Conservation (phyloP, 2,113 vertebrate genomes). For the Eulemur rufifrons region DNA sequence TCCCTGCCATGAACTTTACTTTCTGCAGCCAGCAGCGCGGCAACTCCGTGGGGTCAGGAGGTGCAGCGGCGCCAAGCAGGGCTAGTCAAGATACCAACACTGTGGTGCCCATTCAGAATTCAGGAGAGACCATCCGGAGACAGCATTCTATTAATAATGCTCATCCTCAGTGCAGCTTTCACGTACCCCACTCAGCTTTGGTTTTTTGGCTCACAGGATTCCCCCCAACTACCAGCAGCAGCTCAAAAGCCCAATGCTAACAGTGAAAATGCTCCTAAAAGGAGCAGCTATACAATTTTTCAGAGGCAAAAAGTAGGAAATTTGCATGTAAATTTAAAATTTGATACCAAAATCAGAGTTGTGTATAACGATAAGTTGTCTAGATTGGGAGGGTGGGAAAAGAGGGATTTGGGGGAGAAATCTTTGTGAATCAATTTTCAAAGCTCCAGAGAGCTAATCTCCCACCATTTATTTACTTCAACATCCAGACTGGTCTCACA, state of each 20-base stretch:
- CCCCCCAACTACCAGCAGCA: background rate
- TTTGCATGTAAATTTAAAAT: background rate
- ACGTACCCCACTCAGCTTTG: background rate
- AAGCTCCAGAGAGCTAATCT: background rate
- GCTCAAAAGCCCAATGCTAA: background rate
- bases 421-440: conserved; percentile 5
- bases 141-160: background rate
- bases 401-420: background rate
- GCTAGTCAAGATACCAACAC: background rate
- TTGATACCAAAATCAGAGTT: background rate
- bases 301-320: background rate
- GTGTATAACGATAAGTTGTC: background rate
- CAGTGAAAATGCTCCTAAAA: background rate
- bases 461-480: background rate
- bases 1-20: background rate
- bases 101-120: background rate
- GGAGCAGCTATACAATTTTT: background rate
- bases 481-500: background rate
- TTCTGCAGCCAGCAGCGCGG: background rate
- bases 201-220: background rate
- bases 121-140: background rate
- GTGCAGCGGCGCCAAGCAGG: background rate
- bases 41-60: background rate
- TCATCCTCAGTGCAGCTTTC: background rate
- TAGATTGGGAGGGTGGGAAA: background rate